Evolutionary conservation across 2,888 invertebrate species (phyloP).

Genomic region (Hyppa rectilinea): DNA sequence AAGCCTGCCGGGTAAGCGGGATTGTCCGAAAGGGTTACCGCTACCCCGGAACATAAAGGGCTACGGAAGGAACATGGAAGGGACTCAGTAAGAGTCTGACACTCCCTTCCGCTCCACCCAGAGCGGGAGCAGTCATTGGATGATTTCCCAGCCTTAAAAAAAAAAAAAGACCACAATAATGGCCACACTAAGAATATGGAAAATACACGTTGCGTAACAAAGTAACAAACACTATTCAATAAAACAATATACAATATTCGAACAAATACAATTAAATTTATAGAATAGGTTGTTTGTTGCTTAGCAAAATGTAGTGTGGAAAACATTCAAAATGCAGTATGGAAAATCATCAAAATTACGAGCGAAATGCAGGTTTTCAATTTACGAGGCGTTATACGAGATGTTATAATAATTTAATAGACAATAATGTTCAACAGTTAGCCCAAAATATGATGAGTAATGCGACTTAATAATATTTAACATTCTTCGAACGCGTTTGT

Average conservation of each 20-base stretch:
- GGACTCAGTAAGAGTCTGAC: too few species aligned
- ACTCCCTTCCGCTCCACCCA: too few species aligned
- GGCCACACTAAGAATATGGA: not conserved
- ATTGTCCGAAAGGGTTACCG: too few species aligned
- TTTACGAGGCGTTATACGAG: conserved; percentile 8
- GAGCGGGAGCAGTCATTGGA: too few species aligned
- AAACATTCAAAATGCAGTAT: not conserved
- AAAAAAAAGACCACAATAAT: too few species aligned
- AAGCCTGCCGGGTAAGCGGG: too few species aligned
- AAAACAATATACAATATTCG: too few species aligned
- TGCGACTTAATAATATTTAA: conserved; percentile 40
- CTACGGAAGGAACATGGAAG: too few species aligned
- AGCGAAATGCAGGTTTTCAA: not conserved
- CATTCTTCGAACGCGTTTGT: conserved; percentile 30
- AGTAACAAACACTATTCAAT: too few species aligned
- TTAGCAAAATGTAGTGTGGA: not conserved
- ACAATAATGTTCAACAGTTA: conserved; percentile 14
- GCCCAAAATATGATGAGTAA: conserved; percentile 48
- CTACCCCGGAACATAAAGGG: too few species aligned
- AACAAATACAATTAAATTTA: not conserved
- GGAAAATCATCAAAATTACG: not conserved
- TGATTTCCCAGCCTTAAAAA: too few species aligned
- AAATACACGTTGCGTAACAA: not conserved
- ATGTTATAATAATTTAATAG: conserved; percentile 20
- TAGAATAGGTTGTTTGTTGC: not conserved